These are phyloP conservation scores for Campoplex capitator DNA, from an alignment of 2,888 invertebrate species.

Conservation along the genomic window DNA sequence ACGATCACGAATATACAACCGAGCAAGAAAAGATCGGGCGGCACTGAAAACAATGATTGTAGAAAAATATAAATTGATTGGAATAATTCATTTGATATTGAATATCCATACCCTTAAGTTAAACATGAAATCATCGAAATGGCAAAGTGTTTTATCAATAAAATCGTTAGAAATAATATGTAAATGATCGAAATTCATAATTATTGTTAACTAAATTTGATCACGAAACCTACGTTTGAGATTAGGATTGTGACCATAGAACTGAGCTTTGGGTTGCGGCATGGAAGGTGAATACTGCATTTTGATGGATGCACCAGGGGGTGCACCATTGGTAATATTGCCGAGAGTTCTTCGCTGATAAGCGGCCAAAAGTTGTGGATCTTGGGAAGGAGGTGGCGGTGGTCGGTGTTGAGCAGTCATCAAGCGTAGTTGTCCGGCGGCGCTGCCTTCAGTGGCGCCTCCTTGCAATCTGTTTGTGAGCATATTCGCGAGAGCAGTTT, in stretches of 20 bases:
- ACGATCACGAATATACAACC: conserved; percentile 97
- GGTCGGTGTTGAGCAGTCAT: conserved; percentile 93
- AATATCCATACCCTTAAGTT: too few species aligned
- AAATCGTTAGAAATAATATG: too few species aligned
- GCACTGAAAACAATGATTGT: conserved; percentile 85
- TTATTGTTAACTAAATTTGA: neutral
- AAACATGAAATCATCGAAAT: too few species aligned
- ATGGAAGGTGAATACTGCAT: conserved; percentile 82
- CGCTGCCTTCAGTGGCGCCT: conserved; percentile 84
- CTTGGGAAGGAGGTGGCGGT: conserved; percentile 86
- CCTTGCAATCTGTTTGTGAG: conserved; percentile 92
- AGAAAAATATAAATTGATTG: neutral
- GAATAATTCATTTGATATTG: too few species aligned
- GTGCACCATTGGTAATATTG: conserved; percentile 86
- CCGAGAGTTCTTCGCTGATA: conserved; percentile 85
- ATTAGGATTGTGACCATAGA: conserved; percentile 97
- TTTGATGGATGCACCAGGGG: conserved; percentile 81
- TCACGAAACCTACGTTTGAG: conserved; percentile 87
- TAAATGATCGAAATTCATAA: neutral
- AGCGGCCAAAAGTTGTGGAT: conserved; percentile 82
- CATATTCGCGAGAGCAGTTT: conserved; percentile 98
- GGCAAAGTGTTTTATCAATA: too few species aligned
- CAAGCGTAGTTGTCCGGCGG: conserved; percentile 87
- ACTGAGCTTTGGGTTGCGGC: conserved; percentile 89
- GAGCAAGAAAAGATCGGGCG: conserved; percentile 94